Base-by-base conservation (phyloP, 2,113 vertebrate genomes). In the Solea senegalensis region DNA sequence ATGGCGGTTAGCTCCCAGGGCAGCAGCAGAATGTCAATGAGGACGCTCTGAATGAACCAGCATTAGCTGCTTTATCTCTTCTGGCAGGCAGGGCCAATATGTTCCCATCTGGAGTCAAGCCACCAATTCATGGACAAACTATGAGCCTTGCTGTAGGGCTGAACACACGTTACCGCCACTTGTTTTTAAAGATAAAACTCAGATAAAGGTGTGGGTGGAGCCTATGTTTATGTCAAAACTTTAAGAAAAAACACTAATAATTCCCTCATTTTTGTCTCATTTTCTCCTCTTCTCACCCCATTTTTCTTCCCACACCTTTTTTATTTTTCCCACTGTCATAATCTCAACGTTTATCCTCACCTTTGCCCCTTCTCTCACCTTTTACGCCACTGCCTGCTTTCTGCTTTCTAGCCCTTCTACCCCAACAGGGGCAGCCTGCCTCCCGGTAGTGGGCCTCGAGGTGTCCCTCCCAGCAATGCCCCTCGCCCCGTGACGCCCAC, bases 401-500 rank as follows among this genome's bases (percentile, higher is more conserved):
- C 88, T 80, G 15, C 85, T 79, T 77, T 78, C 88, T 80, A 98
- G 97, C 94, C 96, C 91, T 99, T 95, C 92, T 98, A 96, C 87
- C 81, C 94, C 84, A 96, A 94, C 92, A 95, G 96, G 92, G 77
- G 94, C 60, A 93, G 92, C 91, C 94, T 93, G 69, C 88, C 92
- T 50, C 95, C 95, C 0, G 91, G 90, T 89, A 96, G 92, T 5
- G 88, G 87, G 76, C 92, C 96, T 1, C 94, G 95, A 74, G 95
- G 96, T 0, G 92, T 97, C 74, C 95, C 94, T 84, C 92, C 93
- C 85, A 95, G 92, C 93, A 95, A 94, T 7, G 93, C 94, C 27
- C 94, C 97, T 62, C 95, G 97, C 51, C 89, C 96, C 26, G 96
- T 97, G 90, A 94, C 95, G 11, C 93, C 97, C 85, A 88, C 96